A percentile compares a stretch with the other conserved stretches of the same genome.
These are phyloP conservation scores for Stegastes partitus DNA, from an alignment of 2,113 vertebrate genomes.

Conservation along the genomic window DNA sequence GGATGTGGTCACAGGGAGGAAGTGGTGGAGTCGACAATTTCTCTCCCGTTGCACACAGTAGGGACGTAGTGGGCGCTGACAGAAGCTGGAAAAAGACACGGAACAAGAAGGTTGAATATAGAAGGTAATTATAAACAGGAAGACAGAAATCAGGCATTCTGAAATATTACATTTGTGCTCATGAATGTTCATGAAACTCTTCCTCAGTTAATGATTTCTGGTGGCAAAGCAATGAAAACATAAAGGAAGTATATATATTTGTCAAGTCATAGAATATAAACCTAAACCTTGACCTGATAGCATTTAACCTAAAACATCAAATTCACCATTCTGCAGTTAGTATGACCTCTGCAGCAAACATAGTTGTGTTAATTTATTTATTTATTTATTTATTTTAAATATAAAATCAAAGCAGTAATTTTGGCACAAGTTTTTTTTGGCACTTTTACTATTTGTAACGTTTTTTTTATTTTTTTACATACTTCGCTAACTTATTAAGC, in stretches of 20 bases:
- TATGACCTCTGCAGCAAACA: too few relatives aligned
- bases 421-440: neutral
- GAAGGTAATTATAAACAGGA: slow-evolving; percentile 7
- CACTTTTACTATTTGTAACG: neutral
- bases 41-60: slow-evolving; percentile 95
- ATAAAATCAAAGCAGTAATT: too few relatives aligned
- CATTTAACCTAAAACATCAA: too few relatives aligned
- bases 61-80: slow-evolving; percentile 92
- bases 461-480: too few relatives aligned
- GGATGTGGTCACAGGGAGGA: slow-evolving; percentile 92
- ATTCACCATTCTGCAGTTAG: too few relatives aligned
- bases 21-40: slow-evolving; percentile 99
- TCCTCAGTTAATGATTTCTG: neutral
- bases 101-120: slow-evolving; percentile 20
- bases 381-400: too few relatives aligned
- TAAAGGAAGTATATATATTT: neutral
- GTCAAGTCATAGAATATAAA: neutral
- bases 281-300: too few relatives aligned
- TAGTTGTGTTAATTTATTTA: too few relatives aligned
- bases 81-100: slow-evolving; percentile 86
- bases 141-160: neutral
- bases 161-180: neutral
- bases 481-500: neutral
- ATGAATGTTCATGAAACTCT: too few relatives aligned
- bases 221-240: neutral